Evolutionary conservation across 2,113 vertebrate species (phyloP).

Genomic region (Sturnira hondurensis): DNA sequence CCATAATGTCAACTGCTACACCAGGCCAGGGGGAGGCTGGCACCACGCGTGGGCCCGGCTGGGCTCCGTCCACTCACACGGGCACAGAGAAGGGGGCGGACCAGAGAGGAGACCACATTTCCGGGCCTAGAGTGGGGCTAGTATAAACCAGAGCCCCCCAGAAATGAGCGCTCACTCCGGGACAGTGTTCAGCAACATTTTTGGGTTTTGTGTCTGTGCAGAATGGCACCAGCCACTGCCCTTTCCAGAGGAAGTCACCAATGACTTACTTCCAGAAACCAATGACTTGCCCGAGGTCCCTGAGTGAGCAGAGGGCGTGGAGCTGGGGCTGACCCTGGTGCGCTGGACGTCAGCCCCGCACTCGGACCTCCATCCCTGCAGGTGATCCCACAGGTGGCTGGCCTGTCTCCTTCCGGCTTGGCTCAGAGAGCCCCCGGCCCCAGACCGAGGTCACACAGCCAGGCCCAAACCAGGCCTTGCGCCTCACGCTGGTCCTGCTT

Average conservation of each 20-base stretch:
- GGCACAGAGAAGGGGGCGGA: too few relatives aligned
- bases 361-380: too few relatives aligned
- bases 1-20: fast-evolving
- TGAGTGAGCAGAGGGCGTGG: too few relatives aligned
- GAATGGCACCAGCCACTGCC: neutral
- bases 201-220: neutral
- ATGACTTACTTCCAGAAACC: too few relatives aligned
- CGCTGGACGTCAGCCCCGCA: too few relatives aligned
- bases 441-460: neutral
- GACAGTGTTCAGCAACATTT: neutral
- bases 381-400: too few relatives aligned
- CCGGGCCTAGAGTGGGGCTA: neutral
- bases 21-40: neutral
- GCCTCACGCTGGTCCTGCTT: neutral
- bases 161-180: fast-evolving
- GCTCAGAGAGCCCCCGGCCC: too few relatives aligned
- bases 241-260: neutral
- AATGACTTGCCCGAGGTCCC: too few relatives aligned
- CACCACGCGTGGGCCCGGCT: neutral
- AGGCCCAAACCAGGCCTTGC: neutral
- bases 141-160: neutral
- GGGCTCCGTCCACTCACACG: neutral
- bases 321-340: too few relatives aligned
- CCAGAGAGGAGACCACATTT: fast-evolving
- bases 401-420: too few relatives aligned